A percentile compares a stretch with the other conserved stretches of the same genome.
Conservation (phyloP, 1,140 invertebrate species). For the Campodea augens region DNA sequence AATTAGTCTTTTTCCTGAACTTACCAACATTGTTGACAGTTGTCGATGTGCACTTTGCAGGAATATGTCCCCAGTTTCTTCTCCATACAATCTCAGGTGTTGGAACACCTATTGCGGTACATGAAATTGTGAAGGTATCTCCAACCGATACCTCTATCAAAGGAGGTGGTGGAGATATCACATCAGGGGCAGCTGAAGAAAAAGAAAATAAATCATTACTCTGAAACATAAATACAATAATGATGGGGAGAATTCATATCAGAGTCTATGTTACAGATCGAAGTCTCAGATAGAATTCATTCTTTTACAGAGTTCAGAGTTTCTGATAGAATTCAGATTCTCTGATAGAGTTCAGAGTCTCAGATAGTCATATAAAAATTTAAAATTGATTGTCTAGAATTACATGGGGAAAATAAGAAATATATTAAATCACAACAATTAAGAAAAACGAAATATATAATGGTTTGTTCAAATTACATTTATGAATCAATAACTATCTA, state of each 20-base stretch:
- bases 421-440: too few species aligned
- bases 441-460: too few species aligned
- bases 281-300: too few species aligned
- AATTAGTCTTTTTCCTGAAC: too few species aligned
- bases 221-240: background rate
- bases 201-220: constrained; percentile 12
- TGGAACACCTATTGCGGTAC: constrained; percentile 73
- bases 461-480: too few species aligned
- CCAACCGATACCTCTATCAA: constrained; percentile 46
- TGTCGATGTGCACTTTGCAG: constrained; percentile 53
- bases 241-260: background rate
- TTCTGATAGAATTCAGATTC: too few species aligned
- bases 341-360: too few species aligned
- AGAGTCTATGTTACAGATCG: background rate
- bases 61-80: constrained; percentile 91
- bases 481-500: too few species aligned
- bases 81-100: constrained; percentile 85
- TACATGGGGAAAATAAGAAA: too few species aligned
- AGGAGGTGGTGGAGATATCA: constrained; percentile 44
- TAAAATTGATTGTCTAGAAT: too few species aligned
- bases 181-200: constrained; percentile 33
- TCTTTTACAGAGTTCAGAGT: too few species aligned
- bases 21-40: constrained; percentile 61
- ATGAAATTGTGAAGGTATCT: constrained; percentile 53
- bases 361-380: too few species aligned